A percentile compares a stretch with the other conserved stretches of the same genome.
Conservation (phyloP, 1,140 invertebrate species). For the Doryteuthis pealeii region DNA sequence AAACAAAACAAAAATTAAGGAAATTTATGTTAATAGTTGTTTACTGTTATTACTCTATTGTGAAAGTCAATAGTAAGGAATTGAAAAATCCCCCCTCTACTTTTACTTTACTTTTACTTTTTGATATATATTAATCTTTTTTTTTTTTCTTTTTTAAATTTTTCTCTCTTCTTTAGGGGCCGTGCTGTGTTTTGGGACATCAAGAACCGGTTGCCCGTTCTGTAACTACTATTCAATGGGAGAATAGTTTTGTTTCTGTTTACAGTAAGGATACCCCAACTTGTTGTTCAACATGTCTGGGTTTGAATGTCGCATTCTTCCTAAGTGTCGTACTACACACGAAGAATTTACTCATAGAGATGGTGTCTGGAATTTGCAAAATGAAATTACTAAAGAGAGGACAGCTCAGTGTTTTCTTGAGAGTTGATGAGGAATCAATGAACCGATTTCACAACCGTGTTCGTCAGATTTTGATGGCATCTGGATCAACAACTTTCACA, state of each 20-base stretch:
- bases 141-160: neutral
- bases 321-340: slow-evolving; percentile 95
- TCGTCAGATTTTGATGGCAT: slow-evolving; percentile 98
- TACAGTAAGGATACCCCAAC: slow-evolving; percentile 98
- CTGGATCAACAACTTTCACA: slow-evolving; percentile 98
- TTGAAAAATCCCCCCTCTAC: no score
- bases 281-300: slow-evolving; percentile 99
- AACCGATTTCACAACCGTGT: slow-evolving; percentile 98
- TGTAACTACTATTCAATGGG: slow-evolving; percentile 98
- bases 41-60: no score
- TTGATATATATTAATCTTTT: no score
- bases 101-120: no score
- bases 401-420: slow-evolving; percentile 97
- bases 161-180: slow-evolving; percentile 66
- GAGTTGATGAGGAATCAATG: slow-evolving; percentile 97
- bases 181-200: slow-evolving; percentile 99
- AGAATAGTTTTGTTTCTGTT: slow-evolving; percentile 95
- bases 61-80: no score
- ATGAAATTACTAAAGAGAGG: slow-evolving; percentile 97
- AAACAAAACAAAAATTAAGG: no score
- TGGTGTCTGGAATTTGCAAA: slow-evolving; percentile 99
- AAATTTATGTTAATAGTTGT: no score
- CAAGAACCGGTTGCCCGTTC: slow-evolving; percentile 95
- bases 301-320: slow-evolving; percentile 97
- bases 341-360: slow-evolving; percentile 96